Percentiles rank a stretch among this genome's conserved stretches.
Conservation (phyloP, 2,888 invertebrate species). For the Esperia sulphurella region DNA sequence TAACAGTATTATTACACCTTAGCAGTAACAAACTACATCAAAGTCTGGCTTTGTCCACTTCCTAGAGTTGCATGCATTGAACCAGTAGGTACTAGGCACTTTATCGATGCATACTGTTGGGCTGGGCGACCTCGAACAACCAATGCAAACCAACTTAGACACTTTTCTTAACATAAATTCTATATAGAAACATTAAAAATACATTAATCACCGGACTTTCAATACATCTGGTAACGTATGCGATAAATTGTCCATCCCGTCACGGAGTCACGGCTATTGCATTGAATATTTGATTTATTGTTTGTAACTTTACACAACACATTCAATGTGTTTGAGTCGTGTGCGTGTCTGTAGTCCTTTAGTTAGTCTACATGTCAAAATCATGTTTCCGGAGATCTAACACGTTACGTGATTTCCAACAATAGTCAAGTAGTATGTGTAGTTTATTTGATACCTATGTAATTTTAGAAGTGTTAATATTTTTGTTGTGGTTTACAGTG, state of each 20-base stretch:
- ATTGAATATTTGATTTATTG: not conserved
- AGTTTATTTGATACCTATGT: not conserved
- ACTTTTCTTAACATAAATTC: not conserved
- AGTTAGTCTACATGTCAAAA: too few relatives aligned
- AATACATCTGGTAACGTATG: not conserved
- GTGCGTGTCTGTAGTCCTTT: too few relatives aligned
- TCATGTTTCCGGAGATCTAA: too few relatives aligned
- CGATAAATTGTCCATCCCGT: not conserved
- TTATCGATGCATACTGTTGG: not conserved
- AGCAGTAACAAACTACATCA: constrained; percentile 13
- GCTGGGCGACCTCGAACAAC: not conserved
- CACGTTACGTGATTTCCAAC: too few relatives aligned
- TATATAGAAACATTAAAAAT: not conserved
- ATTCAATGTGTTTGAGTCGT: too few relatives aligned
- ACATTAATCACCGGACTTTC: not conserved
- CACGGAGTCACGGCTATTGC: not conserved
- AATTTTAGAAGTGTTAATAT: not conserved
- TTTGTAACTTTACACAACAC: not conserved
- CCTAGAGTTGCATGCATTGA: constrained; percentile 25
- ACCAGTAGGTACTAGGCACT: not conserved
- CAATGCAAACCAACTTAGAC: not conserved
- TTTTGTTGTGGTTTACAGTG: constrained; percentile 26
- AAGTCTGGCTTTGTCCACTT: constrained; percentile 18
- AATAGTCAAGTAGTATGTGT: not conserved
- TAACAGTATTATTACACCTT: too few relatives aligned